These are phyloP conservation scores for Bugulina stolonifera DNA, from an alignment of 2,888 invertebrate genomes.

Conservation along the genomic window DNA sequence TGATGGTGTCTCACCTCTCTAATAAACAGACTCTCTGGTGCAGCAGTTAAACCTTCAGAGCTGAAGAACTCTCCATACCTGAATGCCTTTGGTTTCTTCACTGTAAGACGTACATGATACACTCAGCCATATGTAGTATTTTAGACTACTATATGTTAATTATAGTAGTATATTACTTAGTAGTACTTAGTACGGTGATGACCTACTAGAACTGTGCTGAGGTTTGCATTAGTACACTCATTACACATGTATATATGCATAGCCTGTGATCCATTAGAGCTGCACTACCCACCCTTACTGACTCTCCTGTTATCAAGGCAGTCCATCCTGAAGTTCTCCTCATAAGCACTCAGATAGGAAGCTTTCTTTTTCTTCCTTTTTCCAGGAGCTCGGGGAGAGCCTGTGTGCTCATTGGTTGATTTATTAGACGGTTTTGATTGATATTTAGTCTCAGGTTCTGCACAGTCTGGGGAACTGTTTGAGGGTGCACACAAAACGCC, in stretches of 20 bases:
- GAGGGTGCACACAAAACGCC: not conserved
- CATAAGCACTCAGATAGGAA: slow-evolving; percentile 21
- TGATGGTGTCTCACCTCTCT: slow-evolving; percentile 5
- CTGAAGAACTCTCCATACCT: not conserved
- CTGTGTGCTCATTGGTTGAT: not conserved
- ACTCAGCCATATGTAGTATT: no score
- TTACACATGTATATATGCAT: no score
- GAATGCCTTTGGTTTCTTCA: not conserved
- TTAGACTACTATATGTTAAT: no score
- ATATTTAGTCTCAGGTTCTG: not conserved
- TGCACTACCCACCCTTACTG: not conserved
- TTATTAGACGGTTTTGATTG: not conserved
- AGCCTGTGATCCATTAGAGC: no score
- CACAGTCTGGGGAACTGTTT: not conserved
- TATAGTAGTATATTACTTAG: no score
- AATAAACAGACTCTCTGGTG: not conserved
- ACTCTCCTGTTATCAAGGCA: not conserved
- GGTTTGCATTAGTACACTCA: no score
- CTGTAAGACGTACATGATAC: no score
- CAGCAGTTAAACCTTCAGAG: not conserved
- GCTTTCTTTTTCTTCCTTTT: slow-evolving; percentile 24
- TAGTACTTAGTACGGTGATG: no score
- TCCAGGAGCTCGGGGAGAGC: slow-evolving; percentile 2
- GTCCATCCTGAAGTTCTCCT: slow-evolving; percentile 19
- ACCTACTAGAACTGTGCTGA: no score